Evolutionary conservation across 2,797 vertebrate genomes (phyloP), one percentile per base, ranked within the genome.

Genomic region (Danio choprae): DNA sequence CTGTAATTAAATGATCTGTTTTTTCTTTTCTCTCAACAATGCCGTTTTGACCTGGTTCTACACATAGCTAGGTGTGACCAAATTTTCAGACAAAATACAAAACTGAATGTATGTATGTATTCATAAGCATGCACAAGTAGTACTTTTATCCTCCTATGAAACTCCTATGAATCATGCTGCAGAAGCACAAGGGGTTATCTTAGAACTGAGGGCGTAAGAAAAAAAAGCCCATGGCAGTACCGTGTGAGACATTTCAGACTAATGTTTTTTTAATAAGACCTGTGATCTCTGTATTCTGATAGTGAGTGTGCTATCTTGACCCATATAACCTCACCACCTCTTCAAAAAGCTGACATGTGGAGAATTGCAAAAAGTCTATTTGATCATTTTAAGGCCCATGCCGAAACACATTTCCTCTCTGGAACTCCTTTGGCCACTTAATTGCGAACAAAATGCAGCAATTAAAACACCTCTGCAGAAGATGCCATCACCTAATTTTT

Each of bases 231-330:
- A 36, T 65, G 12, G 56, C 55, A 44, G 51, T 18, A 63, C 36
- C 10, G 4, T 55, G 8, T 18, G 16, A 53, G 20, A 63, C 40
- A 29, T 36, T 64, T 72, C 48, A 7, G 41, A 46, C 41, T 40
- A 50, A 11, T 77, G 10, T 43, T 51, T 48, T 59, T 92, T 92
- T 92, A 89, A 92, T 92, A 90, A 92, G 86, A 78, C 78, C 82
- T 84, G 87, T 91, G 87, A 79, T 91, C 87, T 91, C 87, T 89
- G 90, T 92, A 91, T 92, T 92, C 92, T 84, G 90, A 90, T 87
- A 72, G 86, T 88, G 89, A 79, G 64, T 75, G 15, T 88, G 86
- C 87, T 86, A 84, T 89, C 87, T 83, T 93, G 91, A 93, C 93
- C 93, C 91, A 93, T 89, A 93, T 92, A 91, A 86, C 85, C 59